These are phyloP conservation scores for Cyrtonyx montezumae DNA, from an alignment of 2,113 vertebrate genomes.

Conservation along the genomic window DNA sequence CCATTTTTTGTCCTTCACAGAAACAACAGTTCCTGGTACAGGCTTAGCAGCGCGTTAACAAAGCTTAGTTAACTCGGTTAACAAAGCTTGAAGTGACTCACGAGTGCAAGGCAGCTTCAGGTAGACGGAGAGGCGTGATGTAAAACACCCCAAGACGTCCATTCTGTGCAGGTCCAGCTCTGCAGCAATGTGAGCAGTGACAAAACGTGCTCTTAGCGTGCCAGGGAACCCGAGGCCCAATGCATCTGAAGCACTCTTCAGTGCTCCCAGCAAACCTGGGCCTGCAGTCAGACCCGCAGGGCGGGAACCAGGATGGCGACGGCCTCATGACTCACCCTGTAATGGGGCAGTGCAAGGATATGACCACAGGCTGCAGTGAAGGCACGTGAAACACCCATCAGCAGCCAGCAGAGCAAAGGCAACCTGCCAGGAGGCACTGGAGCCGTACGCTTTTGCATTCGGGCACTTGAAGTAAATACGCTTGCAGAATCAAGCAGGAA, in stretches of 20 bases:
- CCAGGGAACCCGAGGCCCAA: background rate
- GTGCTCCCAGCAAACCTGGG: background rate
- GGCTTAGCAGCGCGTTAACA: background rate
- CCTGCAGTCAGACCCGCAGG: background rate
- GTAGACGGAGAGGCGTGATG: background rate
- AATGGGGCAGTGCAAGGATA: background rate
- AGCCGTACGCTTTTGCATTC: fast-evolving
- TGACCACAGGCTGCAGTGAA: background rate
- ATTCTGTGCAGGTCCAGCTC: background rate
- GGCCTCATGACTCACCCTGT: background rate
- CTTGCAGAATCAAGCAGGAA: background rate
- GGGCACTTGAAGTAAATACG: background rate
- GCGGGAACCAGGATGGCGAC: background rate
- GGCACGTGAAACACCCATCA: background rate
- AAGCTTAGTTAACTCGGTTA: background rate
- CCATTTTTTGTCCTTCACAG: background rate
- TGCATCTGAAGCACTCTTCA: background rate
- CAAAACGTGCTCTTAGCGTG: background rate
- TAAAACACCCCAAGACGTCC: background rate
- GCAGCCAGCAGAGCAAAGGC: background rate
- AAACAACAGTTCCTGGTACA: background rate
- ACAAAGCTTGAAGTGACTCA: background rate
- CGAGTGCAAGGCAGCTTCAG: background rate
- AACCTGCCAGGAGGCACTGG: background rate
- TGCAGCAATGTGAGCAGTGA: background rate